Conservation (phyloP, 2,888 invertebrate genomes). For the Drosophila lutescens region DNA sequence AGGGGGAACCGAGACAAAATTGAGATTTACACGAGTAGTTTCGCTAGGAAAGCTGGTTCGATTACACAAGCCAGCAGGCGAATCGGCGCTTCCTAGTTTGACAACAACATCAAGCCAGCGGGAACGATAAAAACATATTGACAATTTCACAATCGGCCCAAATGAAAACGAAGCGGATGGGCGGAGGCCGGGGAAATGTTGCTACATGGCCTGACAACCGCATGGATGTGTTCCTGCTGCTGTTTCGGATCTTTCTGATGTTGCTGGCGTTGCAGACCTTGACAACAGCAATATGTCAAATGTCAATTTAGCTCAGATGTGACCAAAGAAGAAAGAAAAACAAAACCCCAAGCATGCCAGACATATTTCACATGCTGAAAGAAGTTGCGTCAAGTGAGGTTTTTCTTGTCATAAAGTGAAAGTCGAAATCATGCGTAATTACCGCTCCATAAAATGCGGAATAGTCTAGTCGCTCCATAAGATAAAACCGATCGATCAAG, state of each 20-base stretch:
- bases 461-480: constrained; percentile 72
- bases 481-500: constrained; percentile 66
- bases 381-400: constrained; percentile 65
- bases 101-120: constrained; percentile 18
- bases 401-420: constrained; percentile 66
- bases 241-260: background rate
- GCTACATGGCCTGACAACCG: constrained; percentile 60
- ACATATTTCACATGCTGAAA: constrained; percentile 33
- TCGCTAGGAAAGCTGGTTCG: constrained; percentile 29
- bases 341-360: constrained; percentile 25
- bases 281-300: constrained; percentile 62
- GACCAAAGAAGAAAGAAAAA: constrained; percentile 3
- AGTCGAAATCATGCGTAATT: constrained; percentile 70
- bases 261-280: constrained; percentile 28
- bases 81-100: constrained; percentile 42
- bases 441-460: constrained; percentile 67
- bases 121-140: constrained; percentile 37
- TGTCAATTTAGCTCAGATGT: constrained; percentile 52
- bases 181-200: constrained; percentile 49
- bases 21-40: constrained; percentile 26
- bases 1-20: constrained; percentile 15
- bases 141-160: constrained; percentile 42
- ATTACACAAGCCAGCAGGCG: constrained; percentile 29
- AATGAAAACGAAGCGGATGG: constrained; percentile 28
- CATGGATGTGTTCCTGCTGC: constrained; percentile 32